Base-by-base conservation (phyloP, 2,888 invertebrate species). In the Lasius platythorax region DNA sequence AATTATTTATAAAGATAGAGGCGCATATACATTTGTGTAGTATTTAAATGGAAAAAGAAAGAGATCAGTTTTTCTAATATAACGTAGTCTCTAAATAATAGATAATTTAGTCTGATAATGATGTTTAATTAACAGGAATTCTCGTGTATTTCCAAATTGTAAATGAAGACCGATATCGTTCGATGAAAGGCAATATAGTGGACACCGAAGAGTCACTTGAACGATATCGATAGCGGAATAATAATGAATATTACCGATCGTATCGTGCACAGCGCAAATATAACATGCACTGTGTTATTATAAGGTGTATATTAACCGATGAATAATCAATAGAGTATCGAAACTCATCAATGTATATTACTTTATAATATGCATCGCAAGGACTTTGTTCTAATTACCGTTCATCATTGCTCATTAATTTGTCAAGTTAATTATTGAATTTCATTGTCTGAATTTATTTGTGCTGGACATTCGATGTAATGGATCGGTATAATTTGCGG, bases 401-500 rank as follows among this genome's bases (percentile, higher is more conserved):
- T 72, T 70, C 12, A 46, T 37, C 61, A 70, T 28, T 9, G 3
- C 15, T 28, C n/a, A 58, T 46, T 46, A 70, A 79, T 79, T 70
- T 79, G 28, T 70, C 46, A 72, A 12, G 37, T 46, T 46, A 68
- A 81, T 72, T 79, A 79, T 70, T 28, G 46, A 72, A 81, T 70
- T 63, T 28, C 12, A 50, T 81, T 72, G 61, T 50, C 46, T 12
- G 23, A 72, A 61, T 50, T 61, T 61, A 18, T 33, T 37, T n/a
- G 53, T 28, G 33, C 70, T 23, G 46, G n/a, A 61, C 18, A 46
- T 70, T 70, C 28, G 12, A 33, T 40, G 9, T 56, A 78, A 79
- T 33, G 33, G 23, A 58, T 33, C 58, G 15, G 18, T 18, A 67
- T 50, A 72, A 81, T 81, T 79, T 37, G 23, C 23, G 46, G 4